Percentiles rank a stretch among this genome's conserved stretches.
Conservation (phyloP, 1,140 invertebrate genomes). For the Vollenhovia emeryi region DNA sequence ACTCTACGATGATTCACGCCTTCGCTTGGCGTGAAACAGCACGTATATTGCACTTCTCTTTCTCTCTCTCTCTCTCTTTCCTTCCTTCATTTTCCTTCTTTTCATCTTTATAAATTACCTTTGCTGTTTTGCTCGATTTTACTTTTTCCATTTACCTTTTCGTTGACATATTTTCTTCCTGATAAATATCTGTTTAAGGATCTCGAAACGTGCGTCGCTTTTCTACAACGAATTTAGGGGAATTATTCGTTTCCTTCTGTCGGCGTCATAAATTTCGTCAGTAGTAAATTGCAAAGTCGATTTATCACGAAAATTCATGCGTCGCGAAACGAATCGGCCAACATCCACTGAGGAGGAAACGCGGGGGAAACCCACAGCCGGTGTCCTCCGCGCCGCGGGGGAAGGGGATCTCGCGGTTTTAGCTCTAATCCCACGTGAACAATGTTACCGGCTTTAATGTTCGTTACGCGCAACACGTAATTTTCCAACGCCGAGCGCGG, state of each 20-base stretch:
- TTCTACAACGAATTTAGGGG: background rate
- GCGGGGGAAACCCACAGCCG: slow-evolving; percentile 16
- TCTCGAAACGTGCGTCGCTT: background rate
- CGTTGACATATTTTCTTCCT: background rate
- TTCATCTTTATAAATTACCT: slow-evolving; percentile 13
- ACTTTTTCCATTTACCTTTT: slow-evolving; percentile 15
- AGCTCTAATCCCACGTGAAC: slow-evolving; percentile 70
- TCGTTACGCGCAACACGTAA: slow-evolving; percentile 72
- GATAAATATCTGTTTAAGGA: background rate
- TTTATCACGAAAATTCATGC: slow-evolving; percentile 61
- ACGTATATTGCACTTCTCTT: background rate
- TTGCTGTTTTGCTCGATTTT: slow-evolving; percentile 41
- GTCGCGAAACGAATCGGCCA: background rate
- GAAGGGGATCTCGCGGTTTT: slow-evolving; percentile 60
- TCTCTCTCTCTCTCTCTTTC: too few relatives aligned
- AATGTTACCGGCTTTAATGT: slow-evolving; percentile 68
- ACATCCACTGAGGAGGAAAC: background rate
- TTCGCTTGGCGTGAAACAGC: background rate
- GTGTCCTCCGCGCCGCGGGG: background rate
- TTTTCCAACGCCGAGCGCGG: slow-evolving; percentile 29
- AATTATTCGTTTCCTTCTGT: background rate
- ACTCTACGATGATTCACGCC: slow-evolving; percentile 16
- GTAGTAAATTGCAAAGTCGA: slow-evolving; percentile 35
- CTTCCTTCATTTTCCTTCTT: background rate
- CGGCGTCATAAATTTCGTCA: background rate